phyloP scores from a whole-genome alignment of 2,113 vertebrate species.

The Vidua chalybeata region DNA sequence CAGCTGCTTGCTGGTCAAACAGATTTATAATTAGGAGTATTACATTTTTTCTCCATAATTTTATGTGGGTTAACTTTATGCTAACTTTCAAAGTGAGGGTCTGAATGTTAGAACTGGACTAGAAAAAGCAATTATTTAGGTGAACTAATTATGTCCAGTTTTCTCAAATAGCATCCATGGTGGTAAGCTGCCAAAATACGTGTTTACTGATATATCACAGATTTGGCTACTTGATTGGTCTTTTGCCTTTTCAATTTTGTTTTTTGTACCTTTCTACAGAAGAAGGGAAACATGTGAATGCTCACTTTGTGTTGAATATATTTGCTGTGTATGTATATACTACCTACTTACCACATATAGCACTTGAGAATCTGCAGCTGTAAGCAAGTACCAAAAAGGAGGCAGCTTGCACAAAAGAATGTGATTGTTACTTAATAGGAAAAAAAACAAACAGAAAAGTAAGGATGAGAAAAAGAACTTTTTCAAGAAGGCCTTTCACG shows the following conservation, averaged over 20 bases:
- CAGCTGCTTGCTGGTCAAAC: neutral
- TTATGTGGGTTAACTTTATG: neutral
- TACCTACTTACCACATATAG: rapidly evolving
- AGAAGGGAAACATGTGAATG: neutral
- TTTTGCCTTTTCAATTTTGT: neutral
- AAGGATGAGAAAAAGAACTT: neutral
- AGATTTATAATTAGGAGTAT: neutral
- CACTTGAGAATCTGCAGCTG: neutral
- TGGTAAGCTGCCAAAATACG: neutral
- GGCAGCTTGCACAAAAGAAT: neutral
- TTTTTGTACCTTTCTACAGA: neutral
- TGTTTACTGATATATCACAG: neutral
- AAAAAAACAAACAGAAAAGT: neutral
- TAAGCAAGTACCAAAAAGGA: neutral
- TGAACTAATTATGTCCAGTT: neutral
- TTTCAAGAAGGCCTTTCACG: rapidly evolving
- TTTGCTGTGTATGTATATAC: neutral
- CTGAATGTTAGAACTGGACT: neutral
- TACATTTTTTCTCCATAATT: neutral
- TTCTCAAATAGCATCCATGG: neutral
- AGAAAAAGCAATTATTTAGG: neutral
- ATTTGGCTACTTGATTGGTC: neutral
- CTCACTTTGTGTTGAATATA: neutral
- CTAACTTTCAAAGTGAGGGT: neutral
- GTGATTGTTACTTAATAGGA: neutral